Evolutionary conservation across 2,113 vertebrate genomes (phyloP).

Genomic region (Ibidorhyncha struthersii): DNA sequence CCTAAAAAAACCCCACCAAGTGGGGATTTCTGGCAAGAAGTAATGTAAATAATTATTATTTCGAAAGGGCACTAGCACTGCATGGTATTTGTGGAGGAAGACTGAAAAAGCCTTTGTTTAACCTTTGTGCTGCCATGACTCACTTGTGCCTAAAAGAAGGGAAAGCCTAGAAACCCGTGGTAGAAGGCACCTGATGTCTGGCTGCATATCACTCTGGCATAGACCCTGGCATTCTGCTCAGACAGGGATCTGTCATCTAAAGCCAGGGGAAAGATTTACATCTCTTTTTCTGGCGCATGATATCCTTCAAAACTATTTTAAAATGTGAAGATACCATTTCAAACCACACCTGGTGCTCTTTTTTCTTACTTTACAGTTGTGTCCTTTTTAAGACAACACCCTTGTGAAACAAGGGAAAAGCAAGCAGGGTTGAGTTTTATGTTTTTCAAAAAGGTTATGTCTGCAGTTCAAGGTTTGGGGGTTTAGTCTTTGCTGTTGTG

Average conservation of each 20-base stretch:
- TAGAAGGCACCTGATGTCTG: not conserved
- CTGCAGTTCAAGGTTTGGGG: not conserved
- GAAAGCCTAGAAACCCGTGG: not conserved
- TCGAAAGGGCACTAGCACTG: not conserved
- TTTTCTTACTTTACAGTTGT: not conserved
- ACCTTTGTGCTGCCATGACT: not conserved
- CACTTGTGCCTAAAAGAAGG: not conserved
- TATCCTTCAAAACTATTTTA: not conserved
- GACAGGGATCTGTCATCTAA: not conserved
- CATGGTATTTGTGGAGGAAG: not conserved
- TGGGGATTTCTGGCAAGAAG: not conserved
- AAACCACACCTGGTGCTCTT: not conserved
- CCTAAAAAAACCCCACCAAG: rapidly evolving
- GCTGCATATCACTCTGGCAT: not conserved
- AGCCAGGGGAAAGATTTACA: not conserved
- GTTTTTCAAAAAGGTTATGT: not conserved
- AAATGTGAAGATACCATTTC: not conserved
- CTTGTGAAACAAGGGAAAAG: not conserved
- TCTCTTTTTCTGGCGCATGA: not conserved
- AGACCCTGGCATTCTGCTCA: not conserved
- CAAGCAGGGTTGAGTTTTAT: not conserved
- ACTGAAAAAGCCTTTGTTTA: not conserved
- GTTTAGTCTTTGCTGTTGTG: not conserved
- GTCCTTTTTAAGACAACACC: not conserved
- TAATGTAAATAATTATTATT: not conserved